Evolutionary conservation across 2,888 invertebrate genomes (phyloP).

Genomic region (Aporophyla lueneburgensis): DNA sequence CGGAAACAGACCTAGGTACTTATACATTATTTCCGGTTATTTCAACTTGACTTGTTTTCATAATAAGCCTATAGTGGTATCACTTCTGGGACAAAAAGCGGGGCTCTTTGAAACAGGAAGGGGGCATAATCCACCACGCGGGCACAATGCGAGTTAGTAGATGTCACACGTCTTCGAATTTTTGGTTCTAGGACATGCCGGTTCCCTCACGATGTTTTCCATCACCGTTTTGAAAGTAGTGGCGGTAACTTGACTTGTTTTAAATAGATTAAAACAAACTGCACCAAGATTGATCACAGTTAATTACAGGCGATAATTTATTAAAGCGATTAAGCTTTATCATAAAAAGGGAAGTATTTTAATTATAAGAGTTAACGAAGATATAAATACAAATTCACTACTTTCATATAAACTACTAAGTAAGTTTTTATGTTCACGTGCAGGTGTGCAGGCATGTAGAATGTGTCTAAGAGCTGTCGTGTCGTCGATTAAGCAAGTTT

Average conservation of each 20-base stretch:
- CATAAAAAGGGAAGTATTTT: neutral
- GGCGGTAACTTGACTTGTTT: neutral
- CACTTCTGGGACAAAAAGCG: too few species aligned
- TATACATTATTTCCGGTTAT: constrained; percentile 26
- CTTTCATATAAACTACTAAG: neutral
- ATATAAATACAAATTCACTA: constrained; percentile 18
- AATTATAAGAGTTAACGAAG: neutral
- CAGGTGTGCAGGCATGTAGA: constrained; percentile 4
- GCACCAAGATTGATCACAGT: neutral
- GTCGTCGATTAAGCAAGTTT: constrained; percentile 28
- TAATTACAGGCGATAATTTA: neutral
- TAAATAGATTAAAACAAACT: neutral
- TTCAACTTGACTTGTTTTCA: neutral
- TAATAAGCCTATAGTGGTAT: too few species aligned
- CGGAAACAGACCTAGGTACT: neutral
- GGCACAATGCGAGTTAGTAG: too few species aligned
- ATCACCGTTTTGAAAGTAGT: too few species aligned
- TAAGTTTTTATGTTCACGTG: constrained; percentile 16
- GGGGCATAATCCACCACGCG: too few species aligned
- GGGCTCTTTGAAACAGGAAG: too few species aligned
- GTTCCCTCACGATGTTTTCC: too few species aligned
- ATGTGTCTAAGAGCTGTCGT: constrained; percentile 2
- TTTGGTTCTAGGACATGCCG: too few species aligned
- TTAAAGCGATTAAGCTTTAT: constrained; percentile 18
- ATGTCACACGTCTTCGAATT: too few species aligned